Base-by-base conservation (phyloP, 2,113 vertebrate species). In the Macrotus californicus region DNA sequence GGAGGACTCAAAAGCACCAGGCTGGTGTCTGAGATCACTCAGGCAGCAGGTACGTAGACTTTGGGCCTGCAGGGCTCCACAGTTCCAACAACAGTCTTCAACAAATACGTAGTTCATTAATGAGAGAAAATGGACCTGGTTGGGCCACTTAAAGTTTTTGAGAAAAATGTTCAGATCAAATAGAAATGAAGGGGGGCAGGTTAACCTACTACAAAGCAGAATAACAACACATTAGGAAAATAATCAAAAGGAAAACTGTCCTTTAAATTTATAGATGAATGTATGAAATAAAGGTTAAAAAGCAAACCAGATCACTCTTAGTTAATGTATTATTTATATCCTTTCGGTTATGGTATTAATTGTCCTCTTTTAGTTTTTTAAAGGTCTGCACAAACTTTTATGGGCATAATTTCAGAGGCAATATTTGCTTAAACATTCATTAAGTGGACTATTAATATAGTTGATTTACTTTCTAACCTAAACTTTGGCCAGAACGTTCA, bases 391-490 rank as follows among this genome's bases (percentile, higher is more conserved):
- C 41, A 24, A 86, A 89, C 36, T 94, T 95, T 82, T 66, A 89
- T 13, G 18, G 46, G n/a, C 12, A 79, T 34, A 89, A 87, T 94
- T 92, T 90, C 81, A 96, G 16, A 76, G 43, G 43, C 26, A 94
- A 15, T 46, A 70, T 66, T 54, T 88, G 79, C n/a, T 91, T 91
- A 87, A 94, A 86, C 26, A 92, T 61, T 52, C 52, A 93, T 87
- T 67, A 92, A 73, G 6, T 61, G 7, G 29, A 70, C 52, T 81
- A 82, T 64, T 64, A 82, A 83, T 10, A 77, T 1, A 92, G 70
- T 22, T 67, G 59, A 67, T 39, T 83, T 73, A 85, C 48, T 67
- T 72, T 86, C 80, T 80, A 87, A 95, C 7, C 52, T 67, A 82
- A 84, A 96, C 59, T 73, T 16, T 43, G 10, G 16, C 36, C 43